Base-by-base conservation (phyloP, 2,888 invertebrate species). In the Heliconius ethilla region DNA sequence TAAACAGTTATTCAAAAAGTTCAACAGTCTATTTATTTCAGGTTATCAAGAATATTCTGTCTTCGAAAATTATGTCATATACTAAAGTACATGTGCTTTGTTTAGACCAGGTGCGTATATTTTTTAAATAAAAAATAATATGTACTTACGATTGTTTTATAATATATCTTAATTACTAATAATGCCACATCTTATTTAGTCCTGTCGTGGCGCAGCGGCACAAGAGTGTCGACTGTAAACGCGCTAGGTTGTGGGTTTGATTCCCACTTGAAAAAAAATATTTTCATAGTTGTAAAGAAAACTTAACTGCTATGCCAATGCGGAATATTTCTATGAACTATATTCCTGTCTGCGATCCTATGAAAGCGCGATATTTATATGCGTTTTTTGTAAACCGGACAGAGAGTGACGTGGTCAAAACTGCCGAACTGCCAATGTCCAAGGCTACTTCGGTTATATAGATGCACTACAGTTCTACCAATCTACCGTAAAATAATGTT, bases 391-490 rank as follows among this genome's bases (percentile, higher is more conserved):
- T 84, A 83, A 81, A 65, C 80, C 83, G 83, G 89, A 89, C 90
- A 82, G 73, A 90, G 76, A 90, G 75, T 5, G 83, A 63, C 13
- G 90, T 88, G 86, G 85, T 87, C 84, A 70, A 89, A 90, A 90
- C 90, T 90, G 89, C 90, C 84, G 85, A 80, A 67, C 73, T 77
- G 77, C 79, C 79, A 33, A 45, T 33, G n/a, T 29, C 6, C 29
- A 29, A 78, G 82, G 81, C 80, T 80, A 78, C 77, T 80, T 84
- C 85, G 87, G 91, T 92, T 92, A 92, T 91, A 87, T 83, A 82
- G 86, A 88, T 85, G 63, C 87, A 89, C 92, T 81, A 92, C 92
- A 92, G 70, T n/a, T n/a, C 1, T 51, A 55, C 9, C 18, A 51
- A 76, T 65, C n/a, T 33, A 51, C 11, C 13, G 11, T 55, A 40